These are phyloP conservation scores for Sebastiscus tertius DNA, from an alignment of 2,797 vertebrate species.

Conservation along the genomic window DNA sequence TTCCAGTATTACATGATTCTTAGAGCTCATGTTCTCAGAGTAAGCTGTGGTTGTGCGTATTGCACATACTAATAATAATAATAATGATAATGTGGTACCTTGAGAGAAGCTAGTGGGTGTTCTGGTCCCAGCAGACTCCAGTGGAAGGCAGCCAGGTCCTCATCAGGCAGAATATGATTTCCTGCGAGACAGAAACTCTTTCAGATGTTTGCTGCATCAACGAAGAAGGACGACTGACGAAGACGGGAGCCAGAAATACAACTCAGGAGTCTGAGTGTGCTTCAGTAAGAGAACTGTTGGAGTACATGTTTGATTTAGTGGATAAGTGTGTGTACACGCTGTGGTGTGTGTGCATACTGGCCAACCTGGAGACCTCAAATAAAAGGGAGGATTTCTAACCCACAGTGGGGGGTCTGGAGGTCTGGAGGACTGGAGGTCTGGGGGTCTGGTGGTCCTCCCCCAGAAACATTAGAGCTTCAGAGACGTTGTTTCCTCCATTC, in stretches of 20 bases:
- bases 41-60: not conserved
- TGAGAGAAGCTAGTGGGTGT: constrained; percentile 93
- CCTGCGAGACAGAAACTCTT: constrained; percentile 74
- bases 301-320: not conserved
- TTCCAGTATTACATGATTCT: not conserved
- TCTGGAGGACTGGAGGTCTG: too few species aligned
- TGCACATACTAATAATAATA: not conserved
- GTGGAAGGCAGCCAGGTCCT: constrained; percentile 95
- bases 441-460: too few species aligned
- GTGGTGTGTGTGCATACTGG: not conserved
- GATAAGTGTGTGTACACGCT: not conserved
- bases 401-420: too few species aligned
- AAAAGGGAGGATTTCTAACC: too few species aligned
- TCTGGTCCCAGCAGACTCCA: constrained; percentile 95
- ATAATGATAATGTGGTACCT: constrained; percentile 83
- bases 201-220: constrained; percentile 34
- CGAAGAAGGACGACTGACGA: not conserved
- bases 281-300: not conserved
- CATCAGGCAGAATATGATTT: constrained; percentile 95
- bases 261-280: not conserved
- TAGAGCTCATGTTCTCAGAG: not conserved
- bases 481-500: too few species aligned
- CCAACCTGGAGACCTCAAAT: too few species aligned
- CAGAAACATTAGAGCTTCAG: too few species aligned
- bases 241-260: not conserved